Evolutionary conservation across 2,888 invertebrate species (phyloP).

Genomic region (Pecten maximus): DNA sequence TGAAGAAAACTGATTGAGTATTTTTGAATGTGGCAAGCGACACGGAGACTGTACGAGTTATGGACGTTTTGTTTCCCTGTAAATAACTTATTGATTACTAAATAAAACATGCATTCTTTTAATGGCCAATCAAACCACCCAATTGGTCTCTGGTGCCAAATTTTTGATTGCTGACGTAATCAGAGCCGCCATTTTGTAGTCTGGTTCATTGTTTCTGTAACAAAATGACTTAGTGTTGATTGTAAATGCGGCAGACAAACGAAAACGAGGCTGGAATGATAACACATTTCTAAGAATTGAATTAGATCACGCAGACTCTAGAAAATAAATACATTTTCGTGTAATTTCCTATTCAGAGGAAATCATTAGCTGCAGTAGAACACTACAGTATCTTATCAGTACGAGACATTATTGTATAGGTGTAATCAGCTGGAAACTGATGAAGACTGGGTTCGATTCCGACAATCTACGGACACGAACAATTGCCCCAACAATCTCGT

Average conservation of each 20-base stretch:
- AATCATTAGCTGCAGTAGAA: not conserved
- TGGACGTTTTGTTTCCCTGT: not conserved
- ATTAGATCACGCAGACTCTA: not conserved
- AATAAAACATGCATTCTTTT: not conserved
- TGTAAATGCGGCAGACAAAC: not conserved
- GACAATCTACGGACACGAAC: too few species aligned
- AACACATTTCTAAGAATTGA: not conserved
- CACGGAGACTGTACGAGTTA: not conserved
- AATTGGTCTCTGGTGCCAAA: not conserved
- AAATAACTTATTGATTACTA: not conserved
- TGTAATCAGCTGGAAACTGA: too few species aligned
- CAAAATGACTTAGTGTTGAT: not conserved
- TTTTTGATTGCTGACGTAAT: not conserved
- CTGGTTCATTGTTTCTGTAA: not conserved
- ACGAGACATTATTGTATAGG: too few species aligned
- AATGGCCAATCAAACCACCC: not conserved
- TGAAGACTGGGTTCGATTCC: too few species aligned
- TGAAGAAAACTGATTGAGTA: too few species aligned
- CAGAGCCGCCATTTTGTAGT: not conserved
- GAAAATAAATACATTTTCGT: not conserved
- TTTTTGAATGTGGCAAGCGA: not conserved
- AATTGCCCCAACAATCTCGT: too few species aligned
- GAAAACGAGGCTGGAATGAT: not conserved
- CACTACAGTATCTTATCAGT: too few species aligned
- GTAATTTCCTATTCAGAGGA: not conserved